A percentile compares a stretch with the other conserved stretches of the same genome.
Conservation (phyloP, 2,797 vertebrate genomes). For the Momotus momota region DNA sequence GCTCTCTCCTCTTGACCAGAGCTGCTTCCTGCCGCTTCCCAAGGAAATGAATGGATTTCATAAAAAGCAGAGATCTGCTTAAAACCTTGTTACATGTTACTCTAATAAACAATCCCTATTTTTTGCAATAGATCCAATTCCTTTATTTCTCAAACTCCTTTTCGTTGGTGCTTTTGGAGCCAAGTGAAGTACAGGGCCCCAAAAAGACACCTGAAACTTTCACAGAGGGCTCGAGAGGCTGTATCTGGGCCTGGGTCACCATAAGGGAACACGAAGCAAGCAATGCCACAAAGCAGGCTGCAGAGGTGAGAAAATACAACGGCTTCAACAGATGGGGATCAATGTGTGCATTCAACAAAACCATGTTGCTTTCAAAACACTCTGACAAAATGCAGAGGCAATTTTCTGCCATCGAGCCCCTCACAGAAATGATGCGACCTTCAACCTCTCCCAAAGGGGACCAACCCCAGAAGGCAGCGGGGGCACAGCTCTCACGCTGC, state of each 20-base stretch:
- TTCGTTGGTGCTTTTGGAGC: background rate
- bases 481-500: background rate
- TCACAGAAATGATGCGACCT: background rate
- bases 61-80: background rate
- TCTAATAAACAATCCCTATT: background rate
- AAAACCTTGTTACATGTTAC: background rate
- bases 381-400: background rate
- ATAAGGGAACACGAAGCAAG: background rate
- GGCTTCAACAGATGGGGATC: background rate
- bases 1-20: background rate
- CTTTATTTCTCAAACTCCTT: background rate
- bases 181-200: background rate
- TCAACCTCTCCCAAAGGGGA: background rate
- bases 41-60: background rate
- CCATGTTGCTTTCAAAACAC: background rate
- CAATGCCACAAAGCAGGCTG: background rate
- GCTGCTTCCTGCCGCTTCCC: background rate
- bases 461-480: background rate
- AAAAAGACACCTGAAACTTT: background rate
- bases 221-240: background rate
- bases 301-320: background rate
- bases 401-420: background rate
- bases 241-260: background rate
- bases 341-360: background rate
- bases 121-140: background rate